A percentile compares a stretch with the other conserved stretches of the same genome.
Evolutionary conservation across 2,888 invertebrate species (phyloP).

Genomic region (Mythimna loreyi): DNA sequence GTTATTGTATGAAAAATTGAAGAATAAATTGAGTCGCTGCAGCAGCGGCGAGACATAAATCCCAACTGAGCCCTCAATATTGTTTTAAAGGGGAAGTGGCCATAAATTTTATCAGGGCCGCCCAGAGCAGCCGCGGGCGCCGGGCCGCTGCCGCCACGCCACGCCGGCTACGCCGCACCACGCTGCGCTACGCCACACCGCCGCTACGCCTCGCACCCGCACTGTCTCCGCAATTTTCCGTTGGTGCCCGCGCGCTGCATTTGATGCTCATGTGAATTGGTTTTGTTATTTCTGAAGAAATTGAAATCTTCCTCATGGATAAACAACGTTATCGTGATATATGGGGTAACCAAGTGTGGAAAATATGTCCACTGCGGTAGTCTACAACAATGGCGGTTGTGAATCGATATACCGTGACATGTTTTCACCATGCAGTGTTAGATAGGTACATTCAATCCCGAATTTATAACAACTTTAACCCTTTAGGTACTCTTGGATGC

Average conservation of each 20-base stretch:
- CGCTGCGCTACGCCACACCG: conserved; percentile 62
- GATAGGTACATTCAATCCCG: conserved; percentile 18
- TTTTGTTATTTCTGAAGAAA: conserved; percentile 79
- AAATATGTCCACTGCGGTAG: conserved; percentile 57
- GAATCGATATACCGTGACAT: conserved; percentile 50
- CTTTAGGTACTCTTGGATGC: conserved; percentile 1
- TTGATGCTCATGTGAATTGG: conserved; percentile 82
- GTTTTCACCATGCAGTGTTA: conserved; percentile 39
- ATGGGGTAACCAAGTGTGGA: conserved; percentile 57
- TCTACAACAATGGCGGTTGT: conserved; percentile 41
- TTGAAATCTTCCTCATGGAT: conserved; percentile 76
- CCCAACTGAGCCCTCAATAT: conserved; percentile 91
- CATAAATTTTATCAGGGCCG: conserved; percentile 91
- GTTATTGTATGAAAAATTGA: conserved; percentile 91
- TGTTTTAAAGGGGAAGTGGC: conserved; percentile 91
- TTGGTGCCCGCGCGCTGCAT: conserved; percentile 80
- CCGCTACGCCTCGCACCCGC: conserved; percentile 65
- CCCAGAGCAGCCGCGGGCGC: conserved; percentile 81
- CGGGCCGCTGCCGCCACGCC: conserved; percentile 68
- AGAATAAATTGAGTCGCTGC: conserved; percentile 91
- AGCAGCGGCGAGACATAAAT: conserved; percentile 91
- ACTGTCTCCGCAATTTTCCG: conserved; percentile 87
- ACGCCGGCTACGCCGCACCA: conserved; percentile 65
- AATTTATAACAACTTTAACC: not conserved
- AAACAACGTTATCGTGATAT: conserved; percentile 65